phyloP scores from a whole-genome alignment of 30 jellyfish, hydroid and myxozoan species.

The Haliclystus octoradiatus region DNA sequence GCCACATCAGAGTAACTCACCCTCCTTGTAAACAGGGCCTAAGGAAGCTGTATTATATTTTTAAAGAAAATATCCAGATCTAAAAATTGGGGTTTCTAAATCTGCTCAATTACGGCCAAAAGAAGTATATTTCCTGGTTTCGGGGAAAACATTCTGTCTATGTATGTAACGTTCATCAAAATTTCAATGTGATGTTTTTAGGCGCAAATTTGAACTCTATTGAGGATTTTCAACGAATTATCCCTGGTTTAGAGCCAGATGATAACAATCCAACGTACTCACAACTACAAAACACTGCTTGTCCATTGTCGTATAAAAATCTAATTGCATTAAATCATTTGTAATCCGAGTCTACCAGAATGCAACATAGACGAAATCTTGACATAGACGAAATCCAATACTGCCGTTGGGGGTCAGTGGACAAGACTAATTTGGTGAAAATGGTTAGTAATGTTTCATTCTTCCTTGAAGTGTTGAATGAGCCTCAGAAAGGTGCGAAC shows the following conservation, averaged over 20 bases:
- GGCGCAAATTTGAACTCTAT: slow-evolving; percentile 9
- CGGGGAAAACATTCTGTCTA: slow-evolving; percentile 74
- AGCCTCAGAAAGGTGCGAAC: too few relatives aligned
- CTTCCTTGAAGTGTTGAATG: slow-evolving; percentile 2
- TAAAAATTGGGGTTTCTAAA: slow-evolving; percentile 43
- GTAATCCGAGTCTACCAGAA: too few relatives aligned
- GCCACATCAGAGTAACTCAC: too few relatives aligned
- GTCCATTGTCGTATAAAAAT: too few relatives aligned
- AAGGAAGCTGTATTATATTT: too few relatives aligned
- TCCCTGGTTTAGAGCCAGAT: too few relatives aligned
- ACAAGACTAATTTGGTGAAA: slow-evolving; percentile 6
- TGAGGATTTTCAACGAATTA: too few relatives aligned
- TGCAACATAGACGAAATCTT: too few relatives aligned
- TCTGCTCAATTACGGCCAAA: slow-evolving; percentile 56
- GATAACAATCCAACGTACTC: too few relatives aligned
- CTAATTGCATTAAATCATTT: too few relatives aligned
- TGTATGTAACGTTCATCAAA: slow-evolving; percentile 65
- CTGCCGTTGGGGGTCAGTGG: slow-evolving; percentile 15
- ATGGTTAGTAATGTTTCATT: neutral
- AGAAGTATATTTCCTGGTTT: slow-evolving; percentile 47
- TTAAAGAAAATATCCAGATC: slow-evolving; percentile 33
- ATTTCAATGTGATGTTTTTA: slow-evolving; percentile 21
- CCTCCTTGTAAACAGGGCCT: too few relatives aligned
- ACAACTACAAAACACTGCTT: too few relatives aligned
- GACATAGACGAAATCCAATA: slow-evolving; percentile 11